Evolutionary conservation across 2,888 invertebrate genomes (phyloP).

Genomic region (Idaea dimidiata): DNA sequence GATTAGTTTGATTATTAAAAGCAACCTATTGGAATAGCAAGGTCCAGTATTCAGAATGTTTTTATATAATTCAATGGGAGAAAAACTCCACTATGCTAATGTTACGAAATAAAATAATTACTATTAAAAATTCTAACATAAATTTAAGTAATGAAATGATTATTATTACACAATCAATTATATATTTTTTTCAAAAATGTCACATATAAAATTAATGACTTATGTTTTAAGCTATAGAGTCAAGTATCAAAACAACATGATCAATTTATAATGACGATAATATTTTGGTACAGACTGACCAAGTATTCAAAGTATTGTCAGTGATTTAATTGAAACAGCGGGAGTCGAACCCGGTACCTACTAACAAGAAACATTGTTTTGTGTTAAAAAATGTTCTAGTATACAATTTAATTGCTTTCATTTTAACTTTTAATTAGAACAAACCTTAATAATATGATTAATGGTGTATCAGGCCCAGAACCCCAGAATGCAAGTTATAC

Average conservation of each 20-base stretch:
- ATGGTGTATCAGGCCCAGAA: slow-evolving; percentile 60
- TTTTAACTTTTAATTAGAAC: slow-evolving; percentile 67
- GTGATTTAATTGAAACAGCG: slow-evolving; percentile 80
- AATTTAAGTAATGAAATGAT: too few species aligned
- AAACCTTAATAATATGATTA: slow-evolving; percentile 60
- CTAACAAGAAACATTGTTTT: slow-evolving; percentile 73
- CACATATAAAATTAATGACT: background rate
- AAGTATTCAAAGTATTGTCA: slow-evolving; percentile 76
- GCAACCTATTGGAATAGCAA: too few species aligned
- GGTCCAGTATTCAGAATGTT: too few species aligned
- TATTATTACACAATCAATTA: too few species aligned
- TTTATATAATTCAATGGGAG: too few species aligned
- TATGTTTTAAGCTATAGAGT: background rate
- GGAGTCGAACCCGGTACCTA: slow-evolving; percentile 57
- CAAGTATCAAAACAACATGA: slow-evolving; percentile 48
- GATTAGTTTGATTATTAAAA: too few species aligned
- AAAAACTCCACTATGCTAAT: too few species aligned
- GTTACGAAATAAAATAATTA: too few species aligned
- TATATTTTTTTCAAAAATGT: too few species aligned
- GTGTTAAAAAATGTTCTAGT: slow-evolving; percentile 66
- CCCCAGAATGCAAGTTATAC: slow-evolving; percentile 47
- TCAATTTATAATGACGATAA: slow-evolving; percentile 38
- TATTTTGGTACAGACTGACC: slow-evolving; percentile 70
- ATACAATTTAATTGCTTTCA: slow-evolving; percentile 70
- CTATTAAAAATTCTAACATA: too few species aligned